Evolutionary conservation across 2,113 vertebrate genomes (phyloP), one percentile per base, ranked within the genome.

Genomic region (Channa maculata): DNA sequence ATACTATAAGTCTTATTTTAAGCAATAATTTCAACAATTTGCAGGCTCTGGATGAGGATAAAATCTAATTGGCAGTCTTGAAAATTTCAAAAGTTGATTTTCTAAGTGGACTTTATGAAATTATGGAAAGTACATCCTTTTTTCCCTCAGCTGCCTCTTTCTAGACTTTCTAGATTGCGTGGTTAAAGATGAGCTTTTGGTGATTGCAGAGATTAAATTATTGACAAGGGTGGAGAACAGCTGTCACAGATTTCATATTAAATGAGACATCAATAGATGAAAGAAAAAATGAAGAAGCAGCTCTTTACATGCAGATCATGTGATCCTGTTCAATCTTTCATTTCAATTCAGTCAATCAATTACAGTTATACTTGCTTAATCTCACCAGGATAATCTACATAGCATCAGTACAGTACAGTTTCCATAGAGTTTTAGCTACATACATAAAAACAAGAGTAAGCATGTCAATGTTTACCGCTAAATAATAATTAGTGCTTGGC

Each of bases 161-260:
- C 15, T 2, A 24, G 12, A 24, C 13, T 49, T 24, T 24, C 24
- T 24, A 24, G 53, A 75, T 24, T 52, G 41, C 53, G 24, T n/a
- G 69, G 58, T 51, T 39, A 8, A 55, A 62, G 24, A 24, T 24
- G 24, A 24, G 24, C 24, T 24, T 24, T 24, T 24, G 57, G 45
- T 58, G 44, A 51, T 39, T 14, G 45, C 50, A 59, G 55, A 61
- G 12, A 60, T 4, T 62, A 36, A 8, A 51, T 50, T 49, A 67
- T 77, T 46, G 60, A 69, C 37, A 49, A 62, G 48, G 51, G 36
- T 39, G 58, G 49, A 50, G 61, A 53, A n/a, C 24, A 46, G 5
- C 60, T 37, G 6, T 48, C 41, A 24, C 7, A 1, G 15, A 53
- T 9, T 55, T 5, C 3, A 3, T 48, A 10, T 55, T 48, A 77